Base-by-base conservation (phyloP, 2,113 vertebrate species). In the Burhinus bistriatus region DNA sequence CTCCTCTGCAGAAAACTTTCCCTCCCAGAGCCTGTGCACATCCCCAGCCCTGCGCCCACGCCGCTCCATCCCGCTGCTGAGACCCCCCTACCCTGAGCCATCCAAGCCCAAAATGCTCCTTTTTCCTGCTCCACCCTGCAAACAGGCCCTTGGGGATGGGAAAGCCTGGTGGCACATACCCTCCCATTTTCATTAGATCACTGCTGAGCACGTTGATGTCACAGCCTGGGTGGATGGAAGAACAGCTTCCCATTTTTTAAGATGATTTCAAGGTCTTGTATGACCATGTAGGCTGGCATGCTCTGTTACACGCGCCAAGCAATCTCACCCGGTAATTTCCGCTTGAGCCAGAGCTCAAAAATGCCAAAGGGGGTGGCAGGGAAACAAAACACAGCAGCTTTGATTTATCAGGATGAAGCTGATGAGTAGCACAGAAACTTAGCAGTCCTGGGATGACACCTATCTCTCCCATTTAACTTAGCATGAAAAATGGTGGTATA, bases 321-420 rank as follows among this genome's bases (percentile, higher is more conserved):
- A 2, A 34, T 64, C 40, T 70, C 42, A 57, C 12, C 5, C 1
- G 0, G 0, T 38, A 34, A 47, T 38, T 85, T 47, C 71, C 83
- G 51, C 81, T 71, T n/a, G 23, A 91, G 51, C n/a, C 66, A 61
- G 66, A 71, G n/a, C 75, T 65, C 21, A 34, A 20, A 79, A 81
- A 36, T 1, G 2, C 55, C 36, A 15, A 7, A 29, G 38, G 3
- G 18, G 15, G 16, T 19, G 19, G 20, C 26, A 38, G 47, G n/a
- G 11, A 85, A 78, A 59, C 17, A 42, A 1, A 3, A 8, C 22
- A 22, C 54, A 34, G 51, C 40, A 75, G 23, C 65, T 90, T 82
- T 49, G 65, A 75, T 75, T 85, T 66, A 57, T 66, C 45, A n/a
- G 40, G 51, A 40, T 36, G 55, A 70, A 32, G 23, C 45, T 70